Percentiles rank a stretch among this genome's conserved stretches.
Conservation (phyloP, 2,113 vertebrate species). For the Dolichotis patagonum region DNA sequence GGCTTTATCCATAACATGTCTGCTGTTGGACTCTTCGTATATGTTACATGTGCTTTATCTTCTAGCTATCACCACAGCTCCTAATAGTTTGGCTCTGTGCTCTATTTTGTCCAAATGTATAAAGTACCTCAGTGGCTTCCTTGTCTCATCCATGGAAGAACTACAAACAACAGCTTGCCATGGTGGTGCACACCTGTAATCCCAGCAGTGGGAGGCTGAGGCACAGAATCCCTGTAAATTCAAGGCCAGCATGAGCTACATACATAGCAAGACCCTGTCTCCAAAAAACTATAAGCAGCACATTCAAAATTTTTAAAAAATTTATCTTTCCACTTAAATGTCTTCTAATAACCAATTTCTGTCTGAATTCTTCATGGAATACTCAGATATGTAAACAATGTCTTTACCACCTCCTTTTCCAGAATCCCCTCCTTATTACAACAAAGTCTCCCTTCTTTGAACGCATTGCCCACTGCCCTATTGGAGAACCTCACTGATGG, state of each 20-base stretch:
- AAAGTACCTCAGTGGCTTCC: not conserved
- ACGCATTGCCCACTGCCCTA: not conserved
- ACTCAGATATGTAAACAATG: not conserved
- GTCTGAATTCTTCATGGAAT: not conserved
- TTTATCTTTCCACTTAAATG: not conserved
- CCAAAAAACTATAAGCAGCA: conserved; percentile 7
- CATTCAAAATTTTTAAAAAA: not conserved
- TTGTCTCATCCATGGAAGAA: not conserved
- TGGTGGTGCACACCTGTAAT: not conserved
- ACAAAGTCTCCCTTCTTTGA: not conserved
- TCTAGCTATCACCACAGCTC: not conserved
- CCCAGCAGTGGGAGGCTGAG: not conserved
- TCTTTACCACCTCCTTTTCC: no score
- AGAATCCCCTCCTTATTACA: not conserved
- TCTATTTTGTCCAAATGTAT: not conserved
- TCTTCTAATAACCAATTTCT: not conserved
- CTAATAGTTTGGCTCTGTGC: not conserved
- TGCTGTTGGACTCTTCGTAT: not conserved
- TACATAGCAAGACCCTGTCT: not conserved
- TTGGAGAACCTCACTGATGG: not conserved
- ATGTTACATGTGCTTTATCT: not conserved
- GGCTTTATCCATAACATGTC: no score
- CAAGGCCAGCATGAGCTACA: not conserved
- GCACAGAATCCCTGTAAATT: not conserved
- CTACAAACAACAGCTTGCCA: not conserved